phyloP scores from a whole-genome alignment of 92 coral and sea anemone genomes.

The Plumapathes pennacea region DNA sequence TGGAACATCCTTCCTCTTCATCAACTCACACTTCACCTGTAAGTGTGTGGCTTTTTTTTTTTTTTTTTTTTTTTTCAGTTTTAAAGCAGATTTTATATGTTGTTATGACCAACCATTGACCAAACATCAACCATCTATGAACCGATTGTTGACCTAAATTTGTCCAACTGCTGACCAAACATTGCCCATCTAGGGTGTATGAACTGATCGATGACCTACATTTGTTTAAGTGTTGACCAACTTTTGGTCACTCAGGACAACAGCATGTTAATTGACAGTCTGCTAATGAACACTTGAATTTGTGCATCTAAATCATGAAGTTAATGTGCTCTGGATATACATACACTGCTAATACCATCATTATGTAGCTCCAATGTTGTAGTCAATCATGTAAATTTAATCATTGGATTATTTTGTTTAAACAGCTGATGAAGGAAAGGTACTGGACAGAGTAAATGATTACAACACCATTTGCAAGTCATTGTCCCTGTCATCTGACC shows the following conservation, averaged over 20 bases:
- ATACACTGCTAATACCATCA: too few relatives aligned
- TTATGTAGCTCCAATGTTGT: too few relatives aligned
- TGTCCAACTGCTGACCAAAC: too few relatives aligned
- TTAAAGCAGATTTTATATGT: not conserved
- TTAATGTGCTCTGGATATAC: too few relatives aligned
- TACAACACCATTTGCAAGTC: conserved; percentile 88
- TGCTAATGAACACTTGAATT: too few relatives aligned
- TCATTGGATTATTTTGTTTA: not conserved
- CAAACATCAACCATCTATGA: not conserved
- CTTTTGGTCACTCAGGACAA: too few relatives aligned
- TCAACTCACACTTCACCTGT: conserved; percentile 94
- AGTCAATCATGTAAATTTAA: not conserved
- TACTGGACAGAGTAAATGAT: conserved; percentile 83
- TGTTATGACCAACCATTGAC: not conserved
- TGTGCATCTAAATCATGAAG: too few relatives aligned
- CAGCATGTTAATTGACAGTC: too few relatives aligned
- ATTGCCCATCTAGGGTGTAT: not conserved
- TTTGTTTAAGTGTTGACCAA: too few relatives aligned
- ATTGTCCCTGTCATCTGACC: conserved; percentile 61
- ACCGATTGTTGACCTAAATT: not conserved
- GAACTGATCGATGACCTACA: not conserved
- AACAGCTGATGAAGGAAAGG: conserved; percentile 91
- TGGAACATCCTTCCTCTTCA: conserved; percentile 96
- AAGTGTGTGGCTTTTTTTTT: too few relatives aligned
- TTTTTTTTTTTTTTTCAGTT: too few relatives aligned